Percentiles rank a stretch among this genome's conserved stretches.
These are phyloP conservation scores for Aspiorhynchus laticeps DNA, from an alignment of 2,113 vertebrate species.

Conservation along the genomic window DNA sequence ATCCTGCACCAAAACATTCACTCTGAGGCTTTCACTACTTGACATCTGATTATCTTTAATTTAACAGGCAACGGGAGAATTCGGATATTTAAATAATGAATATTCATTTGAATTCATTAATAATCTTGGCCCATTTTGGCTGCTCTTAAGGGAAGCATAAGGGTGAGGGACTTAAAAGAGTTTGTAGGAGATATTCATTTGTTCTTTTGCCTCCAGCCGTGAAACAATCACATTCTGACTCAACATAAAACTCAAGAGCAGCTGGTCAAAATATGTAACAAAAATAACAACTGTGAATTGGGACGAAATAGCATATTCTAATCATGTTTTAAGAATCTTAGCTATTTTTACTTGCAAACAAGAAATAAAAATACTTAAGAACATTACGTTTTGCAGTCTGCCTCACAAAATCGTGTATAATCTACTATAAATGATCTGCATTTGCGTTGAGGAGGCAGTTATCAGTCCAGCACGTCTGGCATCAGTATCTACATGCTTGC, in stretches of 20 bases:
- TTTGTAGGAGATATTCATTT: constrained; percentile 54
- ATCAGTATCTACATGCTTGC: constrained; percentile 3
- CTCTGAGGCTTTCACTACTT: not conserved
- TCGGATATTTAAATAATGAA: constrained; percentile 50
- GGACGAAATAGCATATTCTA: not conserved
- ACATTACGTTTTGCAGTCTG: not conserved
- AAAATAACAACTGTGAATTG: not conserved
- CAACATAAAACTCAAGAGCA: constrained; percentile 30
- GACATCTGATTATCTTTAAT: not conserved
- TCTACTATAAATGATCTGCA: not conserved
- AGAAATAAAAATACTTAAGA: not conserved
- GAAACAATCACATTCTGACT: constrained; percentile 39
- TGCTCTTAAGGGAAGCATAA: not conserved
- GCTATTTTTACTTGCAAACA: not conserved
- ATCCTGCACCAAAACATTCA: not conserved
- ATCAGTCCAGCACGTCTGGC: not conserved
- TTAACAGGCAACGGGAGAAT: constrained; percentile 24
- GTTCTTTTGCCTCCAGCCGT: constrained; percentile 52
- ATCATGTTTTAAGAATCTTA: not conserved
- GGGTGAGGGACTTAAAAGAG: constrained; percentile 47
- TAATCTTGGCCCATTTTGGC: constrained; percentile 42
- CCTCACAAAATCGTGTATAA: not conserved
- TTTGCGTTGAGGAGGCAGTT: not conserved
- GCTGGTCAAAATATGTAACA: not conserved
- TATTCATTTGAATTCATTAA: constrained; percentile 62